Percentiles rank a stretch among this genome's conserved stretches.
Evolutionary conservation across 1,140 invertebrate species (phyloP).

Genomic region (Muscidifurax raptorellus): DNA sequence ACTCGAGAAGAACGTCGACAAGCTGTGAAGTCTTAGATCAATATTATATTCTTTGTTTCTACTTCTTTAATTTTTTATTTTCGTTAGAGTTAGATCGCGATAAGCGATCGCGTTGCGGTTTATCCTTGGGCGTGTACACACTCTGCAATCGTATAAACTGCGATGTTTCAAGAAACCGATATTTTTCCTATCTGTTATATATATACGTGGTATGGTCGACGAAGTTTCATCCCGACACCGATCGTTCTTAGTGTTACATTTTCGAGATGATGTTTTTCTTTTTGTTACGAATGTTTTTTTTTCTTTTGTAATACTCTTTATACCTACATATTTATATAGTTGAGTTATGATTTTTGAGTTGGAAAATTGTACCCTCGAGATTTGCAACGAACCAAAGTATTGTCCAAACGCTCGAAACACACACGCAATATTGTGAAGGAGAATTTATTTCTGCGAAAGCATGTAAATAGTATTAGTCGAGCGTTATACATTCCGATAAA

Average conservation of each 20-base stretch:
- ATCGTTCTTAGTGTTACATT: background rate
- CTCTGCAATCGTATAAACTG: too few species aligned
- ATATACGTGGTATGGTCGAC: too few species aligned
- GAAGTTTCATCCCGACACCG: background rate
- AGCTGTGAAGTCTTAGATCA: slow-evolving; percentile 58
- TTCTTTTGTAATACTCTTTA: slow-evolving; percentile 5
- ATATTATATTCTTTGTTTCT: background rate
- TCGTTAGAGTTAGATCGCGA: background rate
- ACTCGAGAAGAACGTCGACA: slow-evolving; percentile 74
- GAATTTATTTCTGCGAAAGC: slow-evolving; percentile 28
- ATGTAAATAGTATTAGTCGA: slow-evolving; percentile 49
- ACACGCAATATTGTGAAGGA: background rate
- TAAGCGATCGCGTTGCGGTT: background rate
- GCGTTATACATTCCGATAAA: slow-evolving; percentile 30
- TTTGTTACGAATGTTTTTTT: background rate
- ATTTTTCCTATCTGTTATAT: too few species aligned
- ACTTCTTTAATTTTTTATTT: slow-evolving; percentile 8
- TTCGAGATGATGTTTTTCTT: background rate
- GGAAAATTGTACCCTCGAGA: background rate
- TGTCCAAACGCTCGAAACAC: slow-evolving; percentile 38
- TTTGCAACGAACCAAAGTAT: slow-evolving; percentile 38
- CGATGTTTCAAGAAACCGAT: background rate
- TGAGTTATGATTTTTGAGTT: slow-evolving; percentile 9
- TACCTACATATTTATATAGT: background rate
- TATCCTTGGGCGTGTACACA: too few species aligned